A percentile compares a stretch with the other conserved stretches of the same genome.
These are phyloP conservation scores for Nemurella pictetii DNA, from an alignment of 2,888 invertebrate species.

Conservation along the genomic window DNA sequence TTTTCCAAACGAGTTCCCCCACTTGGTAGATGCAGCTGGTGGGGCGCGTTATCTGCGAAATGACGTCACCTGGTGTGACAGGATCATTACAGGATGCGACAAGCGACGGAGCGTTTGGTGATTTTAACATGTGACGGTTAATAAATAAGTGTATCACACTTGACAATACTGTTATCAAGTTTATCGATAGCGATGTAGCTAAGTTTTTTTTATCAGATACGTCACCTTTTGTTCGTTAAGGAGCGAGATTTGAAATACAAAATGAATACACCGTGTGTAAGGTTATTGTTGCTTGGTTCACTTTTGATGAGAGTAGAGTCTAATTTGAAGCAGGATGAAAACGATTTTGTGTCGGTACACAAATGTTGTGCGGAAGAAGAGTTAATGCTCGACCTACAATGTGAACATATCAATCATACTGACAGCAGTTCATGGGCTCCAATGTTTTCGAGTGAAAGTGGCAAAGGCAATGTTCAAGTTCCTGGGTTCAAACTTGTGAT, in stretches of 20 bases:
- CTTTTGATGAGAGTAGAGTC: background rate
- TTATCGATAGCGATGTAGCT: background rate
- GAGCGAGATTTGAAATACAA: conserved; percentile 1
- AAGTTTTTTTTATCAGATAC: background rate
- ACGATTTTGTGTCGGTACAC: conserved; percentile 62
- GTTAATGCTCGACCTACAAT: conserved; percentile 67
- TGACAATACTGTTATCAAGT: background rate
- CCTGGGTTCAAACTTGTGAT: conserved; percentile 31
- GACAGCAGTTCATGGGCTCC: conserved; percentile 54
- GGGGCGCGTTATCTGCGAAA: background rate
- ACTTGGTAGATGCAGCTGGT: background rate
- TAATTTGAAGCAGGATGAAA: background rate
- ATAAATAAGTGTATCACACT: background rate
- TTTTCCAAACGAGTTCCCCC: background rate
- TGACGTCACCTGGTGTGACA: background rate
- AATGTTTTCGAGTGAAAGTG: conserved; percentile 66
- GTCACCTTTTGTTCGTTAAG: background rate
- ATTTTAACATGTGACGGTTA: conserved; percentile 15
- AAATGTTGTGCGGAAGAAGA: conserved; percentile 80
- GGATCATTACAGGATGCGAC: background rate
- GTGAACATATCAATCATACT: conserved; percentile 64
- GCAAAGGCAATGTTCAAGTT: conserved; percentile 59
- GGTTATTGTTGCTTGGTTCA: background rate
- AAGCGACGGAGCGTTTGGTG: background rate
- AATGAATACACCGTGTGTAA: background rate